Conservation (phyloP, 2,113 vertebrate species). For the Malurus cyaneus region DNA sequence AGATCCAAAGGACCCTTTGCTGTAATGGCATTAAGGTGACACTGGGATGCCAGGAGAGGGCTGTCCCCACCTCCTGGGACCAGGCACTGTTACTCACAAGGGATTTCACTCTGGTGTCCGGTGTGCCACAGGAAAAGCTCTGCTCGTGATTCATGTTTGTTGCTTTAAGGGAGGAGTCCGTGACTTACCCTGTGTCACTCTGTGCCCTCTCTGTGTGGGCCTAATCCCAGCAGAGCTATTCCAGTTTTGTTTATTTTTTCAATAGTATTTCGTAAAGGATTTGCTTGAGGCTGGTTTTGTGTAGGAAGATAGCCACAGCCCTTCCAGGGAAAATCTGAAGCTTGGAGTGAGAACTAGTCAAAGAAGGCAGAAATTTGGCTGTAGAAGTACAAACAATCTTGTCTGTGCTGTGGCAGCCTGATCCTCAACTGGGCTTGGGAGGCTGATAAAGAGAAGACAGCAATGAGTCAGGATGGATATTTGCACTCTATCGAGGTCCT, state of each 20-base stretch:
- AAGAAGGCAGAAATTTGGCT: not conserved
- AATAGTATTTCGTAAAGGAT: not conserved
- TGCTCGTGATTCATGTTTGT: not conserved
- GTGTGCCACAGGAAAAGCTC: not conserved
- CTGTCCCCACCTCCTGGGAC: not conserved
- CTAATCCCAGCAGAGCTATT: not conserved
- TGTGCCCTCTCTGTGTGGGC: not conserved
- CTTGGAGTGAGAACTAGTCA: not conserved
- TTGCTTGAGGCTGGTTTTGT: not conserved
- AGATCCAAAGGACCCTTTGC: not conserved
- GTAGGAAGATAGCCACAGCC: not conserved
- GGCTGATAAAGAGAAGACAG: not conserved
- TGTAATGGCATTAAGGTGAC: not conserved
- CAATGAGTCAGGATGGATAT: not conserved
- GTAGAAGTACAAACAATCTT: not conserved
- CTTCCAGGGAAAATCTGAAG: not conserved
- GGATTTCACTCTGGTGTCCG: not conserved
- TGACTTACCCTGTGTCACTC: not conserved
- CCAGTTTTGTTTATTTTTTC: not conserved
- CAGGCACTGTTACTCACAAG: not conserved
- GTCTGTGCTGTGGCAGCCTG: not conserved
- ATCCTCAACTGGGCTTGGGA: not conserved
- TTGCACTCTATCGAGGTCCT: not conserved
- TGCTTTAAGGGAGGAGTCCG: not conserved
- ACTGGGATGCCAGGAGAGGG: not conserved